Base-by-base conservation (phyloP, 1,140 invertebrate genomes). In the Lanistes nyassanus region DNA sequence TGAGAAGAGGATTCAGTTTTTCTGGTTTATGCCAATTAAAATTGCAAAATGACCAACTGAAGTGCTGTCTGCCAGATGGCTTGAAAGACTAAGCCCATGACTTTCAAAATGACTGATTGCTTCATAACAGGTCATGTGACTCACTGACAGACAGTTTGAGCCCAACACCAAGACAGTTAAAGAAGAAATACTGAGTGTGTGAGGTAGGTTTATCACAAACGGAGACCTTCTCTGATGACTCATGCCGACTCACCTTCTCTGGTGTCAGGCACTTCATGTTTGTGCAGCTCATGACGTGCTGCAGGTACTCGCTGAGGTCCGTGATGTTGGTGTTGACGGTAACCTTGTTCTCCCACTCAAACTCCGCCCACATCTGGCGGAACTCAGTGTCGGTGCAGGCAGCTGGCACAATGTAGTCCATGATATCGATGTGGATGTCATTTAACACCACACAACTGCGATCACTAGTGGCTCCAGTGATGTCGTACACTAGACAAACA, bases 291-390 rank as follows among this genome's bases (percentile, higher is more conserved):
- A 99, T 91, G 42, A 99, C 90, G 86, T 99, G 97, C 67, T 94
- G 92, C 36, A 99, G 90, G 91, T 99, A 99, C 81, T 97, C 95
- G 76, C 95, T 92, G 31, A 99, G 91, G 89, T 99, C 97, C 0
- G 94, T 95, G 75, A 99, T 93, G 62, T 94, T 95, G 1, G 98
- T 99, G 87, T 97, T 97, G 0, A 99, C 98, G 0, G 97, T 95
- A 16, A 99, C 94, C 92, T 99, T 99, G 90, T 99, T 99, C 91
- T 99, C 98, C 98, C 98, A 99, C 90, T 99, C 98, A 91, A 99
- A 99, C 91, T 99, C 97, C 2, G 97, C 95, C 98, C 98, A 99
- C 98, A 99, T 99, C 89, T 96, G 94, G 23, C 98, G 90, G 91
- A 99, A 99, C 90, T 99, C 97, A 0, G 93, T 93, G 88, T 99